Base-by-base conservation (phyloP, 2,113 vertebrate genomes). In the Zosterops japonicus region DNA sequence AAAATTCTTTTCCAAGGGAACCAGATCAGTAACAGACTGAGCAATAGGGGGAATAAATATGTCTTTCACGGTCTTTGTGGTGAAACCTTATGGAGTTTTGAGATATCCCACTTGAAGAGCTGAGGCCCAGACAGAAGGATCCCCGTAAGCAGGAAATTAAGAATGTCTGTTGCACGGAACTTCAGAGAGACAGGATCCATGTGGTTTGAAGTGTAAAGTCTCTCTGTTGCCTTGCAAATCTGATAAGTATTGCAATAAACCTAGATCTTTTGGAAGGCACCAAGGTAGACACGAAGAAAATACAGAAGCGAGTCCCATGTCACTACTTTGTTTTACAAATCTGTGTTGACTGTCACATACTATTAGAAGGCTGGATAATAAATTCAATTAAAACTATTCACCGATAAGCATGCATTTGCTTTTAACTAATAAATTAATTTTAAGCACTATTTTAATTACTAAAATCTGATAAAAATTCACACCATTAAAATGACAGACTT, bases 21-120 rank as follows among this genome's bases (percentile, higher is more conserved):
- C 27, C n/a, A 94, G 80, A 96, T 89, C 76, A 89, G 60, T 83
- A 94, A 96, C 94, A 95, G 88, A 86, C 76, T 70, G 63, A 94
- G 88, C 20, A 86, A 93, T 14, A 86, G 56, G 29, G 68, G 50
- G 68, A 94, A 92, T 74, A 95, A 94, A 93, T 77, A 53, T 15
- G 82, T 63, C 71, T 89, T 92, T 92, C 68, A 81, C 67, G 56
- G 68, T 81, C 59, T 85, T 85, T 86, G 91, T 74, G 83, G 86
- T 83, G 56, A 95, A 94, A 87, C 52, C 31, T 89, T 77, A 75
- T 6, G 21, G 86, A 95, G 59, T 80, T 94, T 92, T 72, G 50
- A 96, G 92, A 88, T 44, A 89, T 60, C 50, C 76, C 64, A 57
- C 25, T 70, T 83, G 83, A 93, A 85, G 56, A 78, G 64, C 47